These are phyloP conservation scores for Drosophila carrolli DNA, from an alignment of 1,140 invertebrate species.

Conservation along the genomic window DNA sequence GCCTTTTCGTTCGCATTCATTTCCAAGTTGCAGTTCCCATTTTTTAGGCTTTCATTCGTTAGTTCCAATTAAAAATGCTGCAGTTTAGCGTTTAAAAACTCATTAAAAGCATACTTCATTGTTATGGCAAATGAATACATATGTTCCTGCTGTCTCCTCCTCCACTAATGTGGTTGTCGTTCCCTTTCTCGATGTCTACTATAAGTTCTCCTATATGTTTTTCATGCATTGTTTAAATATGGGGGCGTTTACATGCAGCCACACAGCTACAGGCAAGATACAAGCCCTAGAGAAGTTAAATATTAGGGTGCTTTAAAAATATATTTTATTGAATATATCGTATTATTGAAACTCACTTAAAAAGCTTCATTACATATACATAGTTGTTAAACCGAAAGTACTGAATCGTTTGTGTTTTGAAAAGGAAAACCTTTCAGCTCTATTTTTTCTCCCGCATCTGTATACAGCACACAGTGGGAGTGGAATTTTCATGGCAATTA, in stretches of 20 bases:
- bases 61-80: conserved; percentile 38
- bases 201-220: conserved; percentile 10
- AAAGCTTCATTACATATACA: no score
- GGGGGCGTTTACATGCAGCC: conserved; percentile 17
- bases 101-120: conserved; percentile 43
- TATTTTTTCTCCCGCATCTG: neutral
- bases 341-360: no score
- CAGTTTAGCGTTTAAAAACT: conserved; percentile 50
- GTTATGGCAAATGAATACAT: conserved; percentile 48
- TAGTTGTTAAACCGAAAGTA: no score
- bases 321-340: no score
- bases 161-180: conserved; percentile 6
- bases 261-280: conserved; percentile 4
- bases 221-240: conserved; percentile 21
- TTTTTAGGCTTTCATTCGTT: conserved; percentile 18
- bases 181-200: conserved; percentile 3
- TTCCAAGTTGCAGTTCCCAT: conserved; percentile 4
- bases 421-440: neutral
- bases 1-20: neutral
- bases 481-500: conserved; percentile 47
- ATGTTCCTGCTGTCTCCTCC: conserved; percentile 11
- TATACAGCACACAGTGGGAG: neutral
- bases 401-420: no score
- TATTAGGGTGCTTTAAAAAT: no score
- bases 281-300: neutral